phyloP scores from a whole-genome alignment of 2,113 vertebrate genomes.

The Speoplatyrhinus poulsoni region DNA sequence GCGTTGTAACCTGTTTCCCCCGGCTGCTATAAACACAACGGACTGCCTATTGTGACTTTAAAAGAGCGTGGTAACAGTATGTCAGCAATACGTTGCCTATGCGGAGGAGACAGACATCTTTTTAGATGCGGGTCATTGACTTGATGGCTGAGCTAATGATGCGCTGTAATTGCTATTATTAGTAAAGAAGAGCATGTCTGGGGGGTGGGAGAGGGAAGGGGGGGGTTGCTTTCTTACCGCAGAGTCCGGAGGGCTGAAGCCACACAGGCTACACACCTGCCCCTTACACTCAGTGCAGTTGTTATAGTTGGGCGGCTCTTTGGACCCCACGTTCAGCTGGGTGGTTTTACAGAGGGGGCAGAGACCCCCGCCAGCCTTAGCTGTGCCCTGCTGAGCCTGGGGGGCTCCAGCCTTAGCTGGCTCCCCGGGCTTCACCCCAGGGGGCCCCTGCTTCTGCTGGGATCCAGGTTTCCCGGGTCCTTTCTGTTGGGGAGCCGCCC shows the following conservation, averaged over 20 bases:
- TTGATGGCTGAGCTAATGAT: background rate
- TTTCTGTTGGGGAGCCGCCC: slow-evolving; percentile 55
- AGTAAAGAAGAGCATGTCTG: background rate
- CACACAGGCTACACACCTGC: slow-evolving; percentile 94
- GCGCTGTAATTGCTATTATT: background rate
- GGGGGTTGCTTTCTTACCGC: slow-evolving; percentile 63
- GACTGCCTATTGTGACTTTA: slow-evolving; percentile 7
- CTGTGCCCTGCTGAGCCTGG: slow-evolving; percentile 63
- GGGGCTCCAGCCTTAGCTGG: slow-evolving; percentile 36
- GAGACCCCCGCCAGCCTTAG: slow-evolving; percentile 68
- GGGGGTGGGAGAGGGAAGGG: too few relatives aligned
- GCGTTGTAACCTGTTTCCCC: slow-evolving; percentile 9
- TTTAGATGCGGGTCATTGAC: background rate
- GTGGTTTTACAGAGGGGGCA: slow-evolving; percentile 94
- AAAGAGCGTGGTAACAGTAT: slow-evolving; percentile 15
- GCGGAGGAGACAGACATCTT: background rate
- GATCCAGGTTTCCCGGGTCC: slow-evolving; percentile 60
- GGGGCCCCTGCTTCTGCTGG: slow-evolving; percentile 54
- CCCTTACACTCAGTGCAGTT: slow-evolving; percentile 92
- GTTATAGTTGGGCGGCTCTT: slow-evolving; percentile 89
- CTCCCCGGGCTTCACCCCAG: slow-evolving; percentile 42
- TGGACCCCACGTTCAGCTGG: slow-evolving; percentile 81
- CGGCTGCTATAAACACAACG: background rate
- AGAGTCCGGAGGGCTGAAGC: slow-evolving; percentile 90
- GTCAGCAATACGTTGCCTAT: background rate